Conservation (phyloP, 2,888 invertebrate species). For the Acleris sparsana region DNA sequence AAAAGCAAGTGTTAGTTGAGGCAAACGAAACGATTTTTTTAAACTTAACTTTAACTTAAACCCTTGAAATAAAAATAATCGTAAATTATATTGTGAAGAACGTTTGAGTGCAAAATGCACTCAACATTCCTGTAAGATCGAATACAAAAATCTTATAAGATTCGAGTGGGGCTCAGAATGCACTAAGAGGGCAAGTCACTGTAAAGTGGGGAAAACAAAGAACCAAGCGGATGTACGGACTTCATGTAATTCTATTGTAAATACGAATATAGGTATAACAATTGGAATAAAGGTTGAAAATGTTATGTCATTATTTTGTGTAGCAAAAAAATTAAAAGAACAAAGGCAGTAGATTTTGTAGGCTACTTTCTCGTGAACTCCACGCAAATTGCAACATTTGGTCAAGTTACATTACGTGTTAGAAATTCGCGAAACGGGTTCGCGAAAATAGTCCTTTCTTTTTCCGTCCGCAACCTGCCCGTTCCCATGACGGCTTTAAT, state of each 20-base stretch:
- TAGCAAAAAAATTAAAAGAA: too few relatives aligned
- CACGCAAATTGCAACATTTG: too few relatives aligned
- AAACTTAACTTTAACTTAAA: too few relatives aligned
- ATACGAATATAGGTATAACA: background rate
- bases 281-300: too few relatives aligned
- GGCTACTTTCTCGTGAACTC: too few relatives aligned
- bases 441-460: conserved; percentile 12
- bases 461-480: conserved; percentile 10
- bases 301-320: background rate
- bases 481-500: conserved; percentile 29
- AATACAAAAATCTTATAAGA: background rate
- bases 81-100: background rate
- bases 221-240: background rate
- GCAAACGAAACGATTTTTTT: too few relatives aligned
- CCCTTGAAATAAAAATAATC: too few relatives aligned
- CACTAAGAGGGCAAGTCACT: background rate
- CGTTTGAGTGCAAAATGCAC: background rate
- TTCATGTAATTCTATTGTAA: background rate
- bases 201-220: background rate
- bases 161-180: background rate
- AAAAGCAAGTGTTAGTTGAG: too few relatives aligned
- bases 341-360: too few relatives aligned
- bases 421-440: background rate
- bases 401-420: background rate
- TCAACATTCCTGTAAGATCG: too few relatives aligned